Base-by-base conservation (phyloP, 2,113 vertebrate species). In the Lates calcarifer region DNA sequence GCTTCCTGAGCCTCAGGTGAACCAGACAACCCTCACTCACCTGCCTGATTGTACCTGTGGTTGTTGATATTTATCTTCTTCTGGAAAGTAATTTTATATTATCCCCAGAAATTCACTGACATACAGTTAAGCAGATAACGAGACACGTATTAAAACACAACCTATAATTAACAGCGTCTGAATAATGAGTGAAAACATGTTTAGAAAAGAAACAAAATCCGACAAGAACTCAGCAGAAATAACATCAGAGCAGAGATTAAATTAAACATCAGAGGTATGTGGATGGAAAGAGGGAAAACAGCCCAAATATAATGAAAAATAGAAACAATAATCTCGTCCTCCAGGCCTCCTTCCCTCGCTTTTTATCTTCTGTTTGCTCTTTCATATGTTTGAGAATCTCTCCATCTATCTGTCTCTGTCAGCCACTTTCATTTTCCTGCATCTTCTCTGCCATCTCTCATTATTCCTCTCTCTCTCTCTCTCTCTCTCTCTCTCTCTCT, bases 401-500 rank as follows among this genome's bases (percentile, higher is more conserved):
- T 84, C 71, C 81, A 75, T 88, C 80, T 78, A 81, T 88, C 79
- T 31, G 82, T 87, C 82, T 89, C 77, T 82, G 77, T 87, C 86
- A 76, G 70, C 63, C 82, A 62, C 82, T 87, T 79, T 87, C 81
- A 86, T 89, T 86, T 87, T 75, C 81, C 68, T 77, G 70, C 83
- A 90, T 90, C 78, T 84, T 45, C 65, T 56, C 62, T 58, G 29
- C 83, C 81, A 90, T 86, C 75, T 86, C 81, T 89, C 88, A 83
- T 89, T 86, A 80, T 86, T 67, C 77, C 56, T 68, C 73, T 61
- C 77, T 75, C 58, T 71, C 47, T 28, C 74, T 37, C 67, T 43
- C 67, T n/a, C 76, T 84, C 70, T 64, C 67, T 76, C 47, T 70
- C 82, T 65, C 56, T 7, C 29, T 82, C 70, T 79, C 68, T 82